A percentile compares a stretch with the other conserved stretches of the same genome.
phyloP scores from a whole-genome alignment of 2,888 invertebrate species.

The Mayetiola destructor region DNA sequence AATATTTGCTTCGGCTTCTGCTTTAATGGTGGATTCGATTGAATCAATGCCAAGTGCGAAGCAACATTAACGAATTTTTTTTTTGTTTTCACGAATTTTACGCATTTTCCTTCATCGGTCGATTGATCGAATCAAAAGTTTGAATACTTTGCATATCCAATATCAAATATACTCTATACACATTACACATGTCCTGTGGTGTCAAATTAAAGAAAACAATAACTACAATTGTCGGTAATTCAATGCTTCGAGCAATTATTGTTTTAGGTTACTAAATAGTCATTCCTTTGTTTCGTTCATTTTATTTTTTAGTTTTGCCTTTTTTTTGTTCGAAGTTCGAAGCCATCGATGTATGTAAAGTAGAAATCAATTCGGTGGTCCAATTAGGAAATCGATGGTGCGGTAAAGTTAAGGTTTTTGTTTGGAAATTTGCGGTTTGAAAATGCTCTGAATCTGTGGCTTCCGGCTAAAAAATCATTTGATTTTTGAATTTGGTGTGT shows the following conservation, averaged over 20 bases:
- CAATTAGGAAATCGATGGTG: conserved; percentile 12
- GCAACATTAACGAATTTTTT: too few species aligned
- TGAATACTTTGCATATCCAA: too few species aligned
- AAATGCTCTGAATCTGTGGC: conserved; percentile 1
- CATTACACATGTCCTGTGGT: conserved; percentile 1
- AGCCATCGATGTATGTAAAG: conserved; percentile 1
- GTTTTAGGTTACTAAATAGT: too few species aligned
- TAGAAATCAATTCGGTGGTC: too few species aligned
- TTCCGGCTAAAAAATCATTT: neutral
- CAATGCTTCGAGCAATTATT: neutral
- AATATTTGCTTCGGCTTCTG: neutral
- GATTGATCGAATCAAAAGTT: too few species aligned
- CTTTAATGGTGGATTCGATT: neutral
- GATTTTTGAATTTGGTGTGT: neutral
- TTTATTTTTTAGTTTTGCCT: too few species aligned
- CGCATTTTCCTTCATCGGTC: neutral
- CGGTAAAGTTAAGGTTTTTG: conserved; percentile 7
- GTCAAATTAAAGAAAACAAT: conserved; percentile 13
- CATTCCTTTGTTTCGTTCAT: too few species aligned
- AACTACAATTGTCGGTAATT: neutral
- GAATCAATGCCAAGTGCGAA: conserved; percentile 3
- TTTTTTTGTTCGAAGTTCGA: conserved; percentile 5
- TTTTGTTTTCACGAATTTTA: too few species aligned
- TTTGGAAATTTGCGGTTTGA: neutral
- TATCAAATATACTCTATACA: too few species aligned